Evolutionary conservation across 2,888 invertebrate species (phyloP).

Genomic region (Agrilus biguttatus): DNA sequence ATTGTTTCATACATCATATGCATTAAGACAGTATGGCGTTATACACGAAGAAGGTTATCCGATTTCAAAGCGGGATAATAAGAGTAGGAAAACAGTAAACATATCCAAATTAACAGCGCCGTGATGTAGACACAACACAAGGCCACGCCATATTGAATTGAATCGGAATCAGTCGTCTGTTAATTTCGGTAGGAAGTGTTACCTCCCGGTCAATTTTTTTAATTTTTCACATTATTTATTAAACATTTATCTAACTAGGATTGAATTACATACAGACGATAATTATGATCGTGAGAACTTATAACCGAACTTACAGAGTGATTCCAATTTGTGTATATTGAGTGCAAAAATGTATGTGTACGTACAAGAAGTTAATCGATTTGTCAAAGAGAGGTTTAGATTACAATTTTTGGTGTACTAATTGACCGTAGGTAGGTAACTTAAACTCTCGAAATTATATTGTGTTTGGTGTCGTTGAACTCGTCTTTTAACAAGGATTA

Average conservation of each 20-base stretch:
- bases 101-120: constrained; percentile 16
- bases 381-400: constrained; percentile 38
- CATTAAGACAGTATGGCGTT: constrained; percentile 17
- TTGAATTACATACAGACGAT: too few relatives aligned
- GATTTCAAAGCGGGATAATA: constrained; percentile 12
- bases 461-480: constrained; percentile 29
- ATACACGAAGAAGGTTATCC: constrained; percentile 12
- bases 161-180: constrained; percentile 36
- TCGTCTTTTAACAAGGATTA: constrained; percentile 14
- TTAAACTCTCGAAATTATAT: constrained; percentile 20
- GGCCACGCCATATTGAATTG: constrained; percentile 45
- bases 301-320: neutral
- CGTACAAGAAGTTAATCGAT: constrained; percentile 36
- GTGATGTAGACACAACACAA: constrained; percentile 30
- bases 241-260: too few relatives aligned
- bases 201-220: constrained; percentile 22
- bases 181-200: constrained; percentile 36
- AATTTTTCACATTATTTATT: constrained; percentile 9
- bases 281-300: too few relatives aligned
- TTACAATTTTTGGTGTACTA: constrained; percentile 37
- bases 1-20: constrained; percentile 17
- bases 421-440: constrained; percentile 37
- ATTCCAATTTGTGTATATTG: constrained; percentile 10
- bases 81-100: constrained; percentile 14
- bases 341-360: constrained; percentile 21